Conservation (phyloP, 2,797 vertebrate genomes). For the Ctenopoma kingsleyae region DNA sequence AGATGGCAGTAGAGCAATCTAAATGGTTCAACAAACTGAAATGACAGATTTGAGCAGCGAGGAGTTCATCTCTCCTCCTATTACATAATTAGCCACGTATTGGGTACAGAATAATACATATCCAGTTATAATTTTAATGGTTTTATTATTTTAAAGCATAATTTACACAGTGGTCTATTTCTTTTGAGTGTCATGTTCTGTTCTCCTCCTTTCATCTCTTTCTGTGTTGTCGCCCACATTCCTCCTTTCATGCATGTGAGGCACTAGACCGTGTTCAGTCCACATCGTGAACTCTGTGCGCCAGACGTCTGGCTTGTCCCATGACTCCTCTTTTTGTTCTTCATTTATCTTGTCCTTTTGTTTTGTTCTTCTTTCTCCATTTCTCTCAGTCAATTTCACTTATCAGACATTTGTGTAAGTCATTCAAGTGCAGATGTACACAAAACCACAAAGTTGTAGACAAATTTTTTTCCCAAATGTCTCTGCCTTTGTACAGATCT, state of each 20-base stretch:
- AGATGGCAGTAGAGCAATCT: conserved; percentile 56
- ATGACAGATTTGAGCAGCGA: conserved; percentile 6
- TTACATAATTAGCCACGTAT: background rate
- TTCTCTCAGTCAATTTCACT: background rate
- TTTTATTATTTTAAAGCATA: background rate
- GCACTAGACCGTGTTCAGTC: conserved; percentile 50
- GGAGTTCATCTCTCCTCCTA: conserved; percentile 8
- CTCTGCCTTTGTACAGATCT: background rate
- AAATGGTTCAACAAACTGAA: conserved; percentile 30
- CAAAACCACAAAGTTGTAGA: no score
- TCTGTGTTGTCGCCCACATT: conserved; percentile 28
- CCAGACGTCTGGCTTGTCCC: background rate
- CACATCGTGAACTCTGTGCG: conserved; percentile 25
- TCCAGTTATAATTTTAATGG: background rate
- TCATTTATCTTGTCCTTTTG: background rate
- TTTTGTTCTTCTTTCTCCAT: background rate
- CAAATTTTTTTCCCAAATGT: background rate
- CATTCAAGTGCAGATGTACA: background rate
- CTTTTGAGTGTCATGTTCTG: conserved; percentile 17
- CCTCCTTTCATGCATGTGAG: conserved; percentile 52
- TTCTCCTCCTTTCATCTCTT: conserved; percentile 10
- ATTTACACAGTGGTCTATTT: background rate
- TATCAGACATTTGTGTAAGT: background rate
- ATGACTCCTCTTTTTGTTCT: conserved; percentile 1
- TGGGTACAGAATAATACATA: background rate